phyloP scores from a whole-genome alignment of 2,888 invertebrate species.

The Drosophila mayaguana region DNA sequence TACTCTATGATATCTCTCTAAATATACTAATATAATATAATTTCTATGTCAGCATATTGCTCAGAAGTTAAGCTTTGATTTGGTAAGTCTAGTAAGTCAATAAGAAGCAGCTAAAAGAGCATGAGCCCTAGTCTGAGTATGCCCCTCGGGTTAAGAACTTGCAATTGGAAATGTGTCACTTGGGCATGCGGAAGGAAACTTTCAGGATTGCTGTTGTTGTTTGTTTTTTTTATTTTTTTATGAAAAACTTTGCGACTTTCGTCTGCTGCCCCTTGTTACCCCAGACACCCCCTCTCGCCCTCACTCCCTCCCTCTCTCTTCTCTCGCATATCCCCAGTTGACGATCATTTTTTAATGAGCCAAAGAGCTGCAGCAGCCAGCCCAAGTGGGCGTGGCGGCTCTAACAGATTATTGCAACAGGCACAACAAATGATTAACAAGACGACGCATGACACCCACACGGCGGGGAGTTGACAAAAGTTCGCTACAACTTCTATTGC shows the following conservation, averaged over 20 bases:
- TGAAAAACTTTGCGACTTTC: constrained; percentile 43
- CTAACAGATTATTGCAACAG: constrained; percentile 65
- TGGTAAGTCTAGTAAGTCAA: constrained; percentile 23
- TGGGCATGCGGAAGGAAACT: constrained; percentile 55
- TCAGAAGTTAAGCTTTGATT: constrained; percentile 22
- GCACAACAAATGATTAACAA: constrained; percentile 73
- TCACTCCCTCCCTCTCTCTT: background rate
- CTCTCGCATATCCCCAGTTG: constrained; percentile 31
- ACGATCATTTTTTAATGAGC: constrained; percentile 68
- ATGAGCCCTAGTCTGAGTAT: no score
- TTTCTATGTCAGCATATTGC: background rate
- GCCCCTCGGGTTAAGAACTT: constrained; percentile 39
- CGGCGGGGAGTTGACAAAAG: constrained; percentile 28
- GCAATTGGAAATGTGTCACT: constrained; percentile 71
- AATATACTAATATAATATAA: background rate
- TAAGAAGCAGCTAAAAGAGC: constrained; percentile 15
- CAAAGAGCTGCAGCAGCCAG: constrained; percentile 25
- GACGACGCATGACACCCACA: constrained; percentile 50
- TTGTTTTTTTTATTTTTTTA: constrained; percentile 2
- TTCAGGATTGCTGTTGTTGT: constrained; percentile 42
- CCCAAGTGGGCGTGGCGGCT: constrained; percentile 1
- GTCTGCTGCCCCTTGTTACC: constrained; percentile 33
- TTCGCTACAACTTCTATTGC: constrained; percentile 23
- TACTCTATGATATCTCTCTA: background rate
- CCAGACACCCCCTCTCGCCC: background rate